Conservation (phyloP, 2,113 vertebrate species). For the Atherinomorus stipes region DNA sequence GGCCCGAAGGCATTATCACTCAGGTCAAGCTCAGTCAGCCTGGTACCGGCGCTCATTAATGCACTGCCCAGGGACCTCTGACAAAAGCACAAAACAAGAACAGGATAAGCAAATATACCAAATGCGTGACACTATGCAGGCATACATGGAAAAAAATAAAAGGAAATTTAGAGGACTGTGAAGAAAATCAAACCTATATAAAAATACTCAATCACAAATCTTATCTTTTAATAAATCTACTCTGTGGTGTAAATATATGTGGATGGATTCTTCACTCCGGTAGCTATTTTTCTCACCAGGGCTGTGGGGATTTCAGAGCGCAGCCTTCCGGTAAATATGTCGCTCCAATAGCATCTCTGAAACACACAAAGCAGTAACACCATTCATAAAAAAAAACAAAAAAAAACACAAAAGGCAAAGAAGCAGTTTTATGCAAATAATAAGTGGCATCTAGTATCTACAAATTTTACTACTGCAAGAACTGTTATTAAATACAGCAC, state of each 20-base stretch:
- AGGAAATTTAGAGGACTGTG: background rate
- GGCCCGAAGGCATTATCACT: slow-evolving; percentile 98
- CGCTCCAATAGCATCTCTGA: slow-evolving; percentile 96
- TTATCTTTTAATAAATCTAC: background rate
- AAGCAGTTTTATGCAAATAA: too few relatives aligned
- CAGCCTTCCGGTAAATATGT: slow-evolving; percentile 97
- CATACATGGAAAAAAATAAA: background rate
- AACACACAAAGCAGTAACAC: slow-evolving; percentile 7
- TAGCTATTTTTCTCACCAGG: slow-evolving; percentile 84
- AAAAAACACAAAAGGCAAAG: background rate
- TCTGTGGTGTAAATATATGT: background rate
- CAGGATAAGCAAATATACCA: background rate
- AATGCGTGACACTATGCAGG: background rate
- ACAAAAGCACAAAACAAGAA: background rate
- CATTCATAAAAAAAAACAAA: background rate
- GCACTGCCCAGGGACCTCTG: slow-evolving; percentile 91
- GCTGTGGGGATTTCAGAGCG: slow-evolving; percentile 95
- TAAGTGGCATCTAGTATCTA: too few relatives aligned
- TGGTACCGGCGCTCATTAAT: slow-evolving; percentile 88
- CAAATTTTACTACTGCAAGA: too few relatives aligned
- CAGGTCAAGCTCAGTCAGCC: slow-evolving; percentile 92
- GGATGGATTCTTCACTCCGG: background rate
- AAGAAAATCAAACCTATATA: background rate
- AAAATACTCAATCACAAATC: background rate
- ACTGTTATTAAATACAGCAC: too few relatives aligned